Evolutionary conservation across 30 jellyfish, hydroid and myxozoan species (phyloP), one percentile per base, ranked within the genome.

Genomic region (Pelagia noctiluca): DNA sequence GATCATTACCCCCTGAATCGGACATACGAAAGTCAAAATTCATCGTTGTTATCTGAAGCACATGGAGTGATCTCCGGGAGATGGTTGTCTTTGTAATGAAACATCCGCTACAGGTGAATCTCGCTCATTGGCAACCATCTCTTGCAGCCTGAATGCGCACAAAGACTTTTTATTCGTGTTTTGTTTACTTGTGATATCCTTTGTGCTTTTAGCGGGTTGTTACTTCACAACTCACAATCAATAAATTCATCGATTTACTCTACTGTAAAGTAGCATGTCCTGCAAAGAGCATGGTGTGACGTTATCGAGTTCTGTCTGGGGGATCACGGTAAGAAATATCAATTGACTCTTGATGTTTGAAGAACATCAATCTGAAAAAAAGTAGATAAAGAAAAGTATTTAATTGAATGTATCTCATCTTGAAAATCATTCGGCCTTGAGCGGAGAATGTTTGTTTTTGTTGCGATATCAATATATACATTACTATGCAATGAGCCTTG

Each of bases 71-170:
- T n/a, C n/a, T n/a, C n/a, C n/a, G n/a, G n/a, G n/a, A n/a, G n/a
- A n/a, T n/a, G n/a, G n/a, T n/a, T n/a, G n/a, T n/a, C n/a, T n/a
- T n/a, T n/a, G n/a, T n/a, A n/a, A n/a, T n/a, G n/a, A n/a, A n/a
- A n/a, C n/a, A n/a, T n/a, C n/a, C n/a, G 12, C 26, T 52, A 52
- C 68, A 52, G 68, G 68, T 52, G 68, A 52, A 52, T 52, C 21
- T 52, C 68, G 68, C 28, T 19, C 68, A 52, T 52, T 52, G 68
- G 26, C 26, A 52, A 52, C 68, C 7, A 52, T 5, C 7, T 52
- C 26, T 52, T 10, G 68, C 68, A 52, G 26, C 12, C 26, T 52
- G 68, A 52, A n/a, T n/a, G n/a, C n/a, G n/a, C n/a, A 52, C 68
- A 52, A 52, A 52, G 68, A 52, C 7, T 10, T 8, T 52, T 5